These are phyloP conservation scores for Microctonus hyperodae DNA, from an alignment of 2,888 invertebrate genomes.

Conservation along the genomic window DNA sequence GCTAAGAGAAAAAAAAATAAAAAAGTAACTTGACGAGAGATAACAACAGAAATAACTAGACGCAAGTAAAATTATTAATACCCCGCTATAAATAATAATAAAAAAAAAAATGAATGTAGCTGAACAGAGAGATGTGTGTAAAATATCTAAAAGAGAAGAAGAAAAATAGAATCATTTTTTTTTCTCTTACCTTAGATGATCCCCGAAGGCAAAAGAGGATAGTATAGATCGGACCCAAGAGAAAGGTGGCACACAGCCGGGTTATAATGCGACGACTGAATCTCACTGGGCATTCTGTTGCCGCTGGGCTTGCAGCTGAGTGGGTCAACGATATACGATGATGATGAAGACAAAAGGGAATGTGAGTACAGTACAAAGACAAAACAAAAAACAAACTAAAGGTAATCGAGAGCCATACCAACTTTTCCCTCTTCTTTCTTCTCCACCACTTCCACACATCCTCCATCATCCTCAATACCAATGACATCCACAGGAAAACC, in stretches of 20 bases:
- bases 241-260: background rate
- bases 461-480: too few species aligned
- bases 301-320: background rate
- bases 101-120: background rate
- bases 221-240: conserved; percentile 8
- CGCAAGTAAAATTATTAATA: conserved; percentile 11
- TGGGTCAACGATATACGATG: background rate
- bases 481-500: too few species aligned
- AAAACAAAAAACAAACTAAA: background rate
- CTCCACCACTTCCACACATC: background rate
- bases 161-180: background rate
- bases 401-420: background rate
- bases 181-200: background rate
- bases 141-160: background rate
- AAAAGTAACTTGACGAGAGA: background rate
- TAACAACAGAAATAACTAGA: background rate
- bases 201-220: background rate
- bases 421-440: background rate
- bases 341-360: background rate
- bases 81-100: background rate
- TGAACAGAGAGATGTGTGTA: background rate
- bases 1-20: background rate
- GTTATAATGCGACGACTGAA: conserved; percentile 17
- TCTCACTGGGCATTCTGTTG: conserved; percentile 8
- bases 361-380: background rate